phyloP scores from a whole-genome alignment of 2,888 invertebrate genomes.

The Phyto melanocephala region DNA sequence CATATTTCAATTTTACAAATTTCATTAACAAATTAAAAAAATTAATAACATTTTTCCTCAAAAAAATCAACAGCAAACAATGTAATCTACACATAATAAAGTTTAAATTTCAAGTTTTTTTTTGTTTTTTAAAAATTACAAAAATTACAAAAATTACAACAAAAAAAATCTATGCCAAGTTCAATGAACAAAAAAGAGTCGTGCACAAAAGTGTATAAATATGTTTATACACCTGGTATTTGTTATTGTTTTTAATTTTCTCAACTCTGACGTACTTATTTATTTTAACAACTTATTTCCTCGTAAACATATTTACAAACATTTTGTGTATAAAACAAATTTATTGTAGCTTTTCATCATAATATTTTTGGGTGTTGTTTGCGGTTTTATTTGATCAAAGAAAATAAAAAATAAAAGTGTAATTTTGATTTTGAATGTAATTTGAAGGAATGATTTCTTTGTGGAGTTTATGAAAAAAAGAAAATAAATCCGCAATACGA shows the following conservation, averaged over 20 bases:
- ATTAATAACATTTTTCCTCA: no score
- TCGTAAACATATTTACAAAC: neutral
- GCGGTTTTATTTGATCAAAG: neutral
- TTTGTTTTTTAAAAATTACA: neutral
- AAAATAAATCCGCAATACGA: no score
- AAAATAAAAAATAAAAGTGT: no score
- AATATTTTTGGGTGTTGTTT: neutral
- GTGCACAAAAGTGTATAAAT: slow-evolving; percentile 11
- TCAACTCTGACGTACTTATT: slow-evolving; percentile 41
- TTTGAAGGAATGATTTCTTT: neutral
- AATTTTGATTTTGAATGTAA: neutral
- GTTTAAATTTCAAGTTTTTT: neutral
- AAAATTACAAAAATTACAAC: no score
- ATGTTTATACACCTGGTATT: neutral
- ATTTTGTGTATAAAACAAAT: neutral
- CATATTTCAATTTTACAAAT: no score
- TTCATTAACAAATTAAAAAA: no score
- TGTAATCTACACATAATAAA: neutral
- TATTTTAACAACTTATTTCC: slow-evolving; percentile 54
- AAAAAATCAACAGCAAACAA: no score
- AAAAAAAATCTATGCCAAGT: slow-evolving; percentile 57
- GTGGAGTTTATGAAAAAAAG: neutral
- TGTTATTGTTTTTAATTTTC: neutral
- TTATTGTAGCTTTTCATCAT: neutral
- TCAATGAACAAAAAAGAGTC: slow-evolving; percentile 58